Base-by-base conservation (phyloP, 2,797 vertebrate genomes). In the Thunnus albacares region DNA sequence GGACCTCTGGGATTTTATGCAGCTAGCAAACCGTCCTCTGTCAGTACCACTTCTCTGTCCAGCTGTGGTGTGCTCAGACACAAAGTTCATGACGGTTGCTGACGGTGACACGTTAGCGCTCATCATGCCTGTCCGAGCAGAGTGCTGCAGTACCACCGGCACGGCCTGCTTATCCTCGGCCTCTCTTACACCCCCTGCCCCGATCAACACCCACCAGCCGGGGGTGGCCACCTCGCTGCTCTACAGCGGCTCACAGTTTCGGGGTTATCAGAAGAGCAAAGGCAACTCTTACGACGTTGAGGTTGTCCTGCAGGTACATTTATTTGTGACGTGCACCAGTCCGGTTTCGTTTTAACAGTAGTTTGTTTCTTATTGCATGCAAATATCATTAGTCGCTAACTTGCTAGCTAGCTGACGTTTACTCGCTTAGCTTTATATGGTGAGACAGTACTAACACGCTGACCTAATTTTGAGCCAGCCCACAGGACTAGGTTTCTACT, bases 201-300 rank as follows among this genome's bases (percentile, higher is more conserved):
- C 98, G 92, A 98, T 99, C 94, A 98, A 98, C 96, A 97, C 97
- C 52, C 94, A 95, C 83, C 98, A 99, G 93, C 98, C 98, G 33
- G 98, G 98, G 60, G 96, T 98, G 83, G 94, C 96, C 83, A 97
- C 97, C 26, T 97, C 97, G 74, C 95, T 98, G 81, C 96, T 99
- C 43, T 98, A 98, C 95, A 98, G 98, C 93, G 98, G 98, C 79
- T 97, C 98, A 35, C 97, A 97, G 95, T 99, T 98, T 94, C 97
- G 96, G 77, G 98, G 98, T 17, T 96, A 97, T 89, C 98, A 99
- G 95, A 98, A 97, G 92, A 98, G 98, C 95, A 99, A 99, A 93
- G 98, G 98, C 80, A 99, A 98, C 94, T 97, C 98, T 0, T 99
- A 99, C 92, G 97, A 98, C 91, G 98, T 99, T 47, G 97, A 99